These are phyloP conservation scores for Drosophila mayaguana DNA, from an alignment of 2,888 invertebrate species.

Conservation along the genomic window DNA sequence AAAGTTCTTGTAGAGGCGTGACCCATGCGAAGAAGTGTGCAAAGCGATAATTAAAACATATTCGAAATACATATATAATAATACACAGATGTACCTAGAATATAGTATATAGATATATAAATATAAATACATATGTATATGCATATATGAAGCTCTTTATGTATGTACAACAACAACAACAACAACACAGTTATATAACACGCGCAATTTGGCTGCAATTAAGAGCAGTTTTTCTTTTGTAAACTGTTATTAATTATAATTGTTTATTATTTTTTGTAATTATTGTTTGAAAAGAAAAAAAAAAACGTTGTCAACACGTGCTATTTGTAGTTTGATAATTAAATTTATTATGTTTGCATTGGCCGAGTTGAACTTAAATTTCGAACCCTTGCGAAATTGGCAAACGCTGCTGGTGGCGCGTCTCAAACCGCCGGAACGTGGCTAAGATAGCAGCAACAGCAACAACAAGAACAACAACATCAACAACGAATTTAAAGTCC, in stretches of 20 bases:
- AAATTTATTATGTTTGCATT: conserved; percentile 69
- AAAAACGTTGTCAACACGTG: conserved; percentile 39
- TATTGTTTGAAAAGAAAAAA: conserved; percentile 5
- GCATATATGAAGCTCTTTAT: conserved; percentile 7
- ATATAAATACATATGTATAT: conserved; percentile 7
- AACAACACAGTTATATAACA: conserved; percentile 65
- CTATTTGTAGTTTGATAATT: conserved; percentile 32
- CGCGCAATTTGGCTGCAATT: conserved; percentile 41
- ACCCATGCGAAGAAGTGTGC: conserved; percentile 31
- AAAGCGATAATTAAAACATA: conserved; percentile 60
- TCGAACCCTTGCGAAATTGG: conserved; percentile 73
- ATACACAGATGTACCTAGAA: conserved; percentile 7
- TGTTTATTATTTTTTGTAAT: conserved; percentile 10
- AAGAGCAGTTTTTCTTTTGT: conserved; percentile 22
- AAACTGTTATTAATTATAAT: conserved; percentile 18
- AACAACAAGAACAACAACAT: conserved; percentile 10
- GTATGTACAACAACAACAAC: conserved; percentile 20
- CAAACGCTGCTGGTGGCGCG: conserved; percentile 67
- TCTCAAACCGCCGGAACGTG: conserved; percentile 71
- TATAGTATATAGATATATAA: conserved; percentile 6
- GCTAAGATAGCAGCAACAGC: conserved; percentile 12
- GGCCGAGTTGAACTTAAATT: conserved; percentile 56
- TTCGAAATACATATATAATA: conserved; percentile 24
- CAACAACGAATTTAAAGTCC: conserved; percentile 44
- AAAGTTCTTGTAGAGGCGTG: conserved; percentile 61